A percentile compares a stretch with the other conserved stretches of the same genome.
Evolutionary conservation across 1,140 invertebrate genomes (phyloP).

Genomic region (Anastrepha ludens): DNA sequence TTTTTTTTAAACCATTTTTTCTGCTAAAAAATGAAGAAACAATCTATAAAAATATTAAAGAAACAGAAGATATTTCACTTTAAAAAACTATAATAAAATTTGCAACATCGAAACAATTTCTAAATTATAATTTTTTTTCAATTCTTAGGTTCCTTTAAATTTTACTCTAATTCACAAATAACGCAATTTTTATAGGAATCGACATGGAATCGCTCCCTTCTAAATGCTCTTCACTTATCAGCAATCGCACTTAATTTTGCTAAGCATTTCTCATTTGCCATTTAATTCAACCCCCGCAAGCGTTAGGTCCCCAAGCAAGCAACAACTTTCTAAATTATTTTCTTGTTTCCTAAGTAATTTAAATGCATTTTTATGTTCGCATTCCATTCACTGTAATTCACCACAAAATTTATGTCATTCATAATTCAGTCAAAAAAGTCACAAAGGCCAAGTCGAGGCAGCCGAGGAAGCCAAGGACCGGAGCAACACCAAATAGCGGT

Average conservation of each 20-base stretch:
- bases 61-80: no score
- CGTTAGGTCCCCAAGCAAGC: no score
- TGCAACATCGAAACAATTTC: no score
- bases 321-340: conserved; percentile 29
- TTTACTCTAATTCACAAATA: no score
- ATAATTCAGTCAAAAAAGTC: conserved; percentile 24
- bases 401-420: conserved; percentile 51
- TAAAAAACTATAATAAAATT: no score
- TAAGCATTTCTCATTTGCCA: not conserved
- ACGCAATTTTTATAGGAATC: no score
- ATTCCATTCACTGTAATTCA: conserved; percentile 18
- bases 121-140: no score
- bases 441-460: not conserved
- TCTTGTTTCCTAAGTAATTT: conserved; percentile 41
- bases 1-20: no score
- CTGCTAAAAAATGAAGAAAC: no score
- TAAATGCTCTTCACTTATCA: not conserved
- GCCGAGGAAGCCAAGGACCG: not conserved
- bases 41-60: no score
- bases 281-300: not conserved
- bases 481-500: not conserved
- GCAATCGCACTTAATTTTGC: not conserved
- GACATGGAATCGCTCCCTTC: no score
- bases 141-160: no score
- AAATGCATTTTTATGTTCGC: conserved; percentile 36